Conservation (phyloP, 92 coral and sea anemone genomes). For the Porites rus region DNA sequence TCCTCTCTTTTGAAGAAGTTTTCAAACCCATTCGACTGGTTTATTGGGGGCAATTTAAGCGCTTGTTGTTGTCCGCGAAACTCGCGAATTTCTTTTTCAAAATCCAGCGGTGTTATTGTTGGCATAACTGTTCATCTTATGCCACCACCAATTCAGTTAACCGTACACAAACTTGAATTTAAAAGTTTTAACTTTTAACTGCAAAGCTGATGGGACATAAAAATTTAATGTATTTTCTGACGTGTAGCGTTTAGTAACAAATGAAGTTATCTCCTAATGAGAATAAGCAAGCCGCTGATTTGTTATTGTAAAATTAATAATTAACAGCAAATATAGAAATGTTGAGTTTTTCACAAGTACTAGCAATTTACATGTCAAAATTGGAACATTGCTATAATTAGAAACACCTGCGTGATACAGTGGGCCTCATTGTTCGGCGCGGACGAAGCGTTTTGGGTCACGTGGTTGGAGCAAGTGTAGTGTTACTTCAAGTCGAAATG, state of each 20-base stretch:
- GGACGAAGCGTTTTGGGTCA: too few species aligned
- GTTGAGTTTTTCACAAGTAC: background rate
- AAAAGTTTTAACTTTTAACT: background rate
- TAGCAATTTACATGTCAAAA: background rate
- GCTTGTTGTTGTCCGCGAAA: background rate
- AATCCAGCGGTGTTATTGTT: slow-evolving; percentile 20
- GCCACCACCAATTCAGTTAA: background rate
- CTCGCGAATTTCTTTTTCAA: slow-evolving; percentile 15
- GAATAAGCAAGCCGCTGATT: background rate
- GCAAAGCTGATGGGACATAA: too few species aligned
- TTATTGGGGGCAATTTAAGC: background rate
- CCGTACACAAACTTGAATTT: background rate
- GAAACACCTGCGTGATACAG: slow-evolving; percentile 1
- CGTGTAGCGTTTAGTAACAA: background rate
- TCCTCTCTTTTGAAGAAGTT: background rate
- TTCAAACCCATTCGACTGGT: slow-evolving; percentile 1
- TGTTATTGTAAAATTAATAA: background rate
- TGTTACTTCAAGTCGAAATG: too few species aligned
- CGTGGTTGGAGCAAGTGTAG: too few species aligned
- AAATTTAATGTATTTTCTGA: background rate
- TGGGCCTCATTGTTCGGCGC: too few species aligned
- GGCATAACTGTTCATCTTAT: slow-evolving; percentile 4
- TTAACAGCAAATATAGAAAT: slow-evolving; percentile 8
- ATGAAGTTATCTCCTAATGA: background rate
- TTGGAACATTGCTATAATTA: too few species aligned